These are phyloP conservation scores for Zenarchopterus dispar DNA, from an alignment of 2,797 vertebrate genomes.

Conservation along the genomic window DNA sequence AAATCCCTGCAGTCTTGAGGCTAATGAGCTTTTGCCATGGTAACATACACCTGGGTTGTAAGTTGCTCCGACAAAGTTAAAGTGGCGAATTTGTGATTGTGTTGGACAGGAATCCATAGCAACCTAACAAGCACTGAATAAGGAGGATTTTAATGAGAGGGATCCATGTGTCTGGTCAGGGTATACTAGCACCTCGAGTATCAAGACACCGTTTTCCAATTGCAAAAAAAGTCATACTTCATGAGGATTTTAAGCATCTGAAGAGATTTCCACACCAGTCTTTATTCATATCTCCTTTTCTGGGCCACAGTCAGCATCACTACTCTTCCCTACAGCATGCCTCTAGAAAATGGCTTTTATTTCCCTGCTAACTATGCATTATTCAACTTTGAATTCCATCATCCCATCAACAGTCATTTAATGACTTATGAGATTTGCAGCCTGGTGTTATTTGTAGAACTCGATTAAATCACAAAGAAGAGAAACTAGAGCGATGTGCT, in stretches of 20 bases:
- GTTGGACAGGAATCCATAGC: conserved; percentile 16
- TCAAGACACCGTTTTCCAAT: background rate
- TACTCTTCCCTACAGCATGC: conserved; percentile 8
- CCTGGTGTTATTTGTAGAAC: conserved; percentile 27
- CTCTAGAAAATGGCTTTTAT: conserved; percentile 12
- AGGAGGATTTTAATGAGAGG: conserved; percentile 36
- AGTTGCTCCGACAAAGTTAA: conserved; percentile 22
- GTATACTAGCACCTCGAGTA: conserved; percentile 11
- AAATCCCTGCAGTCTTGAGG: conserved; percentile 4
- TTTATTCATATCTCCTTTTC: too few relatives aligned
- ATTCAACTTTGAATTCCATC: conserved; percentile 25
- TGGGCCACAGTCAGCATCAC: background rate
- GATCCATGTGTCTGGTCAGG: conserved; percentile 6
- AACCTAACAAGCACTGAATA: conserved; percentile 22
- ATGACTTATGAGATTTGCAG: conserved; percentile 20
- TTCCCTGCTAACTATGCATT: conserved; percentile 38
- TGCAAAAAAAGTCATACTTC: too few relatives aligned
- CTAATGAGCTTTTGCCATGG: conserved; percentile 55
- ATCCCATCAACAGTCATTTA: conserved; percentile 16
- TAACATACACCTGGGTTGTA: conserved; percentile 35
- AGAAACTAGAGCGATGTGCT: background rate
- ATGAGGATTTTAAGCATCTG: too few relatives aligned
- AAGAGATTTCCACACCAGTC: too few relatives aligned
- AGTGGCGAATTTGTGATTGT: conserved; percentile 32
- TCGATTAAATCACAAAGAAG: background rate